phyloP scores from a whole-genome alignment of 2,888 invertebrate genomes.

The Apamea monoglypha region DNA sequence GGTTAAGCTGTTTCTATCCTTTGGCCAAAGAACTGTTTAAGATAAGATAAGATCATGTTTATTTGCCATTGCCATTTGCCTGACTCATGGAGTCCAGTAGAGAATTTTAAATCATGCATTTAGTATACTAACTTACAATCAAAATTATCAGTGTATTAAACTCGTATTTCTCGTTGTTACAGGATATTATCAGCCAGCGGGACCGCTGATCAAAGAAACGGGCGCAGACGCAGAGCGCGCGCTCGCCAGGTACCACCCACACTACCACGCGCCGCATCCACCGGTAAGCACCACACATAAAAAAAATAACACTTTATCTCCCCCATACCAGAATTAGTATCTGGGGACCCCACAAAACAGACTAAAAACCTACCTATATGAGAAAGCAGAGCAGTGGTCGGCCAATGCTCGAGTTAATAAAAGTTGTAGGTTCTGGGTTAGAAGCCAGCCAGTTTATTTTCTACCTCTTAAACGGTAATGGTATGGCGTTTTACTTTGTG shows the following conservation, averaged over 20 bases:
- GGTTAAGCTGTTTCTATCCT: background rate
- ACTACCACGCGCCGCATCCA: slow-evolving; percentile 87
- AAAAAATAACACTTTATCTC: background rate
- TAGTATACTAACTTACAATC: background rate
- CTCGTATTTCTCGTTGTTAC: slow-evolving; percentile 74
- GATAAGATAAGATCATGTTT: no score
- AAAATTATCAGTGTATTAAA: slow-evolving; percentile 15
- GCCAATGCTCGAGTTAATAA: background rate
- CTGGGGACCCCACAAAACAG: background rate
- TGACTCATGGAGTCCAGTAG: no score
- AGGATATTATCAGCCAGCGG: slow-evolving; percentile 98
- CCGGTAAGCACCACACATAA: slow-evolving; percentile 75
- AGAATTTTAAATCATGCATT: no score
- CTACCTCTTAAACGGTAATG: background rate
- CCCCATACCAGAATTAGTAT: background rate
- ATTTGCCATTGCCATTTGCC: no score
- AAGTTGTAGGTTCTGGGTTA: background rate
- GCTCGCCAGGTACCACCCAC: slow-evolving; percentile 86
- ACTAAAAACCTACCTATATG: background rate
- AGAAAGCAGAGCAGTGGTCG: background rate
- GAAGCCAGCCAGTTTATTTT: background rate
- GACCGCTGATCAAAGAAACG: slow-evolving; percentile 94
- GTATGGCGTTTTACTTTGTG: no score
- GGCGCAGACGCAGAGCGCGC: slow-evolving; percentile 88
- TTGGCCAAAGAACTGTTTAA: background rate